Evolutionary conservation across 2,797 vertebrate species (phyloP), one percentile per base, ranked within the genome.

Genomic region (Furcifer pardalis): DNA sequence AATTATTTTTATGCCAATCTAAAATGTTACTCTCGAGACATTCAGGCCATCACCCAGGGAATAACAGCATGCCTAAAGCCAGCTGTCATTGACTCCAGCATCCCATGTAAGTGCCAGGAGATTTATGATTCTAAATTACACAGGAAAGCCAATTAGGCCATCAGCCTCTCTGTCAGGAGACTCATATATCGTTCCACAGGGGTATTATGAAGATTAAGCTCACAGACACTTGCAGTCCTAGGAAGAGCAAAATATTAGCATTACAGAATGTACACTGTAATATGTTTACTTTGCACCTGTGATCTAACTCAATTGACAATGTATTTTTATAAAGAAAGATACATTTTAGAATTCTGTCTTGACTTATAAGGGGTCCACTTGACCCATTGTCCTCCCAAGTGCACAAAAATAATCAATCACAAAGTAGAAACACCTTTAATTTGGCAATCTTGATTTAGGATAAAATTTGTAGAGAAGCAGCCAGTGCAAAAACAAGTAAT

Each of bases 151-250:
- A 74, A 85, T 87, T 60, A 88, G 83, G 71, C 71, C 62, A 80
- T 86, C 79, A 86, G 83, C 1, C 69, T 42, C 74, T 90, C 37
- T 87, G 83, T 80, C 74, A 91, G 73, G 73, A 87, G 60, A 89
- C 86, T 68, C 78, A 69, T 73, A 49, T 83, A 84, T 87, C 88
- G 66, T 77, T 83, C 68, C 59, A 42, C 37, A 91, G 73, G 60
- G 86, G 90, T 32, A 60, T 77, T 66, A 69, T 60, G 77, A 89
- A 65, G 84, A 91, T 89, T 90, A 91, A 56, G 87, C 69, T 88
- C 85, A 90, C 86, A 87, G 86, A 52, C 82, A 80, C 76, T 83
- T 86, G 81, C 77, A 71, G 62, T 86, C 66, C 76, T 69, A 9
- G 74, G 85, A 90, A 87, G 62, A 89, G 75, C 35, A 2, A 0